Conservation (phyloP, 2,797 vertebrate species). For the Lepidocolaptes lacrymiger region DNA sequence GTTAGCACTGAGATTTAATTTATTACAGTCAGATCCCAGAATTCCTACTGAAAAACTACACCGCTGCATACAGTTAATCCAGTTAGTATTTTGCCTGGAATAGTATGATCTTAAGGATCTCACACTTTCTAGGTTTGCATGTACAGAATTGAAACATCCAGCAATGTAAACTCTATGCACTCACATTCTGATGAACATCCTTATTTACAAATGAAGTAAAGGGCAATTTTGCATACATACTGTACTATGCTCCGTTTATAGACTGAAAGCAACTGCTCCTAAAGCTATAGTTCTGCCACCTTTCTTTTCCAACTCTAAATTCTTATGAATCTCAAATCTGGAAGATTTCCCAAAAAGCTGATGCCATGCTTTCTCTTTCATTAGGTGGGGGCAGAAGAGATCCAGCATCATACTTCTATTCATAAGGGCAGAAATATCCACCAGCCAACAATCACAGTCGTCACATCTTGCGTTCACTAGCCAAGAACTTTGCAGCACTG, state of each 20-base stretch:
- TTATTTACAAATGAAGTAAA: neutral
- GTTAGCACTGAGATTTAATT: neutral
- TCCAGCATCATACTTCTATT: neutral
- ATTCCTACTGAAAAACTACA: neutral
- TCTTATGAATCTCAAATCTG: neutral
- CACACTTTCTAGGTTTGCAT: neutral
- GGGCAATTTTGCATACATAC: neutral
- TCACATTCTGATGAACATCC: neutral
- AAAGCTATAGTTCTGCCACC: neutral
- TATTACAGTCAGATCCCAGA: neutral
- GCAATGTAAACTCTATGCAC: neutral
- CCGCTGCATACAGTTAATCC: neutral
- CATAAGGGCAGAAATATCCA: neutral
- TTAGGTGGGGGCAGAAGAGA: neutral
- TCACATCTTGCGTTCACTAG: neutral
- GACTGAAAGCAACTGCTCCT: neutral
- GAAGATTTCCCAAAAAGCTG: neutral
- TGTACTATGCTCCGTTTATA: neutral
- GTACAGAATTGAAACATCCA: neutral
- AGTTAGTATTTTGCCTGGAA: neutral
- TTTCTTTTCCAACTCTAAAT: neutral
- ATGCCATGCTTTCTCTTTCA: neutral
- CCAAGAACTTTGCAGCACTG: neutral
- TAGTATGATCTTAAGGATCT: neutral
- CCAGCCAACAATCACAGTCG: neutral